Conservation (phyloP, 1,140 invertebrate genomes). For the Bombus superbus region DNA sequence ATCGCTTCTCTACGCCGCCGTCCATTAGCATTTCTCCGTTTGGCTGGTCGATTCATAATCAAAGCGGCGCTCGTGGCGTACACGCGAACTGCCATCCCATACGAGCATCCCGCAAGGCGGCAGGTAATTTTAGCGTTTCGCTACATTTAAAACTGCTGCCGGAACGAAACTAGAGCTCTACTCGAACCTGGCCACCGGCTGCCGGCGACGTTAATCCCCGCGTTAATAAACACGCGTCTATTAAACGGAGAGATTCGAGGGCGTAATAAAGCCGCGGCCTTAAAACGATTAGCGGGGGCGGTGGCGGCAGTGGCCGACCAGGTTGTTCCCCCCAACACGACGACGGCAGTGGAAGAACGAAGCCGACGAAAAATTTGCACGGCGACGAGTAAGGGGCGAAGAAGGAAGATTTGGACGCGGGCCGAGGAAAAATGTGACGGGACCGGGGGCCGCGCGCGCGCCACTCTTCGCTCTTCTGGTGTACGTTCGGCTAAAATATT, state of each 20-base stretch:
- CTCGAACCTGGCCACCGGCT: neutral
- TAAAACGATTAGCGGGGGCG: conserved; percentile 3
- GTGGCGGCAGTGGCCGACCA: too few relatives aligned
- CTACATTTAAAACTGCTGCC: neutral
- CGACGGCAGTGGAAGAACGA: neutral
- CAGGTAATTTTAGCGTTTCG: conserved; percentile 20
- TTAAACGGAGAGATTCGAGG: neutral
- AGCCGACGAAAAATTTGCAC: conserved; percentile 44
- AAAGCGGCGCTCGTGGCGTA: neutral
- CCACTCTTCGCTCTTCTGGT: neutral
- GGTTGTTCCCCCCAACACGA: neutral
- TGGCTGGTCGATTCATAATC: neutral
- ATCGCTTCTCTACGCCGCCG: too few relatives aligned
- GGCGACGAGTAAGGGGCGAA: neutral
- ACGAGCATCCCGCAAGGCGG: neutral
- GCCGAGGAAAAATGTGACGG: conserved; percentile 48
- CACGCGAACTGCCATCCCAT: neutral
- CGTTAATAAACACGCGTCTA: neutral
- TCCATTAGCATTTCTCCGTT: too few relatives aligned
- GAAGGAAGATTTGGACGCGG: conserved; percentile 33
- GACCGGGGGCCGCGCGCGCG: neutral
- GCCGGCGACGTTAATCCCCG: neutral
- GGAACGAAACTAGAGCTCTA: conserved; percentile 1
- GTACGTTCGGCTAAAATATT: conserved; percentile 58
- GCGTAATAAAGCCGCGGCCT: neutral